These are phyloP conservation scores for Cygnus atratus DNA, from an alignment of 2,113 vertebrate genomes.

Conservation along the genomic window DNA sequence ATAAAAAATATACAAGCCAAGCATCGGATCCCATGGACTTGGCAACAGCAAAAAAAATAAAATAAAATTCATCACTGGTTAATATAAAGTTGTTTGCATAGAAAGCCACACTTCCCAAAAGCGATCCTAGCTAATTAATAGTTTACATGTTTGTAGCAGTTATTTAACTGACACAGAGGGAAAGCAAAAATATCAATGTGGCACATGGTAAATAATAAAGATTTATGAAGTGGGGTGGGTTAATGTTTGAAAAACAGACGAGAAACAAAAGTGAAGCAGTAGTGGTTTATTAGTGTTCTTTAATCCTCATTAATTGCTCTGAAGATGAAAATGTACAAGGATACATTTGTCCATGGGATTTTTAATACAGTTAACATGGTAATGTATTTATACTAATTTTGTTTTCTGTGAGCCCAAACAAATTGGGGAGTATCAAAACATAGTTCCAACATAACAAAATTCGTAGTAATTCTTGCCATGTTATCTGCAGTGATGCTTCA, in stretches of 20 bases:
- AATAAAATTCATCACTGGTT: background rate
- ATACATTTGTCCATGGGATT: conserved; percentile 87
- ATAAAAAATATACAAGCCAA: conserved; percentile 75
- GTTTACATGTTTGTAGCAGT: background rate
- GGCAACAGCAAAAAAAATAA: conserved; percentile 10
- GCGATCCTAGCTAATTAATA: background rate
- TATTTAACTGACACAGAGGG: background rate
- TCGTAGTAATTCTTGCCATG: conserved; percentile 87
- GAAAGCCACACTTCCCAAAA: background rate
- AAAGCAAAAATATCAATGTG: background rate
- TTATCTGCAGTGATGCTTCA: conserved; percentile 91
- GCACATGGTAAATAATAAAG: background rate
- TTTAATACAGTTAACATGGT: conserved; percentile 84
- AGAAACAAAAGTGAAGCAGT: conserved; percentile 14
- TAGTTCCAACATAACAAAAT: conserved; percentile 81
- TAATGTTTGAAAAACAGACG: background rate
- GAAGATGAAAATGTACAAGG: conserved; percentile 52
- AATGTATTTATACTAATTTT: conserved; percentile 87
- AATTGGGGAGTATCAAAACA: conserved; percentile 41
- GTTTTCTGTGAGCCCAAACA: conserved; percentile 80
- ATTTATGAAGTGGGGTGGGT: background rate
- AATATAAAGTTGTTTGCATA: conserved; percentile 7
- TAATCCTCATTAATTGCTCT: conserved; percentile 24
- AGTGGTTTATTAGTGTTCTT: background rate
- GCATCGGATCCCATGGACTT: conserved; percentile 94